Evolutionary conservation across 2,888 invertebrate species (phyloP).

Genomic region (Cerceris rybyensis): DNA sequence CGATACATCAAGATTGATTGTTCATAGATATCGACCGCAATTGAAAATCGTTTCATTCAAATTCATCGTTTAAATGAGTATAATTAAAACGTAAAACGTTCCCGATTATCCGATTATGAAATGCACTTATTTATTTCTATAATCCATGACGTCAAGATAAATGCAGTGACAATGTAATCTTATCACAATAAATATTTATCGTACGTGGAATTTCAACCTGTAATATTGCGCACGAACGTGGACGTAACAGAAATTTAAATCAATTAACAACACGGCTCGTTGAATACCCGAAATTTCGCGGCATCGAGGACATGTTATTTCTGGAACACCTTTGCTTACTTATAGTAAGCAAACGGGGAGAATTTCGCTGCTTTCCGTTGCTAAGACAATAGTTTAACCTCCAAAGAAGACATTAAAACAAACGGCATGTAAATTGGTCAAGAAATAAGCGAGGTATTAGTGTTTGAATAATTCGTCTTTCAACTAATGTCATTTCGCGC

Average conservation of each 20-base stretch:
- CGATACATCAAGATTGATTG: not conserved
- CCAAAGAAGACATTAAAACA: no score
- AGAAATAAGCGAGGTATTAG: no score
- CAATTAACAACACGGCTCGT: not conserved
- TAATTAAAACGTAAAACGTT: not conserved
- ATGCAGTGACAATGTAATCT: not conserved
- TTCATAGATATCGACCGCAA: not conserved
- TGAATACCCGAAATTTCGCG: no score
- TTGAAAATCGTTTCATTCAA: not conserved
- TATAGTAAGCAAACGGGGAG: no score
- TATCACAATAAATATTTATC: not conserved
- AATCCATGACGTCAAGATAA: conserved; percentile 1
- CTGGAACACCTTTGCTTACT: no score
- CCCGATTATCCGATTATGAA: not conserved
- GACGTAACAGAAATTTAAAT: not conserved
- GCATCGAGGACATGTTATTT: no score
- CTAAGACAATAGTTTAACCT: no score
- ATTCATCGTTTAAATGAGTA: not conserved
- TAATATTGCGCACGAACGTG: not conserved
- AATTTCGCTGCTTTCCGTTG: no score
- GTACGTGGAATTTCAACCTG: not conserved
- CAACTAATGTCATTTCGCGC: no score
- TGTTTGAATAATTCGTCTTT: no score
- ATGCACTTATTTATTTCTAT: not conserved
- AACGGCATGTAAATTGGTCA: no score